Evolutionary conservation across 2,888 invertebrate species (phyloP), one percentile per base, ranked within the genome.

Genomic region (Caenorhabditis plicata): DNA sequence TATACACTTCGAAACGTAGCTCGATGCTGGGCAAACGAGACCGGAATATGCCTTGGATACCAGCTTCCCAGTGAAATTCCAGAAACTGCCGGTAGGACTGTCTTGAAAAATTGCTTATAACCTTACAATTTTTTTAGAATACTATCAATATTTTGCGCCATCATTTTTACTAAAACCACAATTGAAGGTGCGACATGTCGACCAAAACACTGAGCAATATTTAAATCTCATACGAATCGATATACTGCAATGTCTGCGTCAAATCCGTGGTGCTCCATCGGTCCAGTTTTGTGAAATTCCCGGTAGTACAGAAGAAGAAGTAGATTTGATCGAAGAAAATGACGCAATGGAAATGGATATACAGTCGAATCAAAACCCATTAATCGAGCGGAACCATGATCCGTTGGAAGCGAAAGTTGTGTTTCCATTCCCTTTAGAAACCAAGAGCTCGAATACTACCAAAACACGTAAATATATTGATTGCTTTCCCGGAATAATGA

Each of bases 1-100:
- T 98, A 96, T 82, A 98, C 95, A 0, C 84, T 95, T 22, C 86
- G 98, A 95, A 84, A 98, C 95, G 96, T 98, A 0, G 96, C 98
- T 0, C 86, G 98, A 4, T 96, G 95, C 82, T 99, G 98, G 98
- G 94, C 96, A 0, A 94, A 94, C 77, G 98, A 98, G 83, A 99
- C 98, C 0, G 91, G 95, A 0, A 84, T 98, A 0, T 83, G 96
- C 2, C 87, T 95, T 0, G 94, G 94, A 78, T 92, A 94, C 78
- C 88, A 88, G 57, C 92, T 98, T 52, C 90, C 89, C 42, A 92
- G 94, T 81, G 95, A 96, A 80, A 85, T 98, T 32, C 98, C 98
- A 0, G 76, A 77, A 22, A 69, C 57, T 29, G 63, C 71, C 8
- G 71, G 75, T 75, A 11, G 36, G 42, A n/a, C 27, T 33, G 13